phyloP scores from a whole-genome alignment of 2,113 vertebrate species.

The Tamias sibiricus region DNA sequence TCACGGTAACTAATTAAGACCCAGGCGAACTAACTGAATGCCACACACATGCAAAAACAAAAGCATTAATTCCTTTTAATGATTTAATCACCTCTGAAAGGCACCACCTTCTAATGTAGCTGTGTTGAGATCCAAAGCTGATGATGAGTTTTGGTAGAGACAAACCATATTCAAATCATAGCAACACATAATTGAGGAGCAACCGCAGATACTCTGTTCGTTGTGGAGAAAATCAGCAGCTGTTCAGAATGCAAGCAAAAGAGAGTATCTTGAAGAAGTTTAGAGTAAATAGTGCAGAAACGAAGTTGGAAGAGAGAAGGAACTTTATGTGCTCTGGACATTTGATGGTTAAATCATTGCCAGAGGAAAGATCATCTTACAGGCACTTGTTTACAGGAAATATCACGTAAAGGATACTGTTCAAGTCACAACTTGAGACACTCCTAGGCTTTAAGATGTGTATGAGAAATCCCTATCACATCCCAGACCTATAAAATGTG shows the following conservation, averaged over 20 bases:
- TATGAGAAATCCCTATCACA: neutral
- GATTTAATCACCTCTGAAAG: neutral
- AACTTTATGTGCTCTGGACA: neutral
- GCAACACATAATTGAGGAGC: neutral
- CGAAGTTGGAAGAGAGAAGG: neutral
- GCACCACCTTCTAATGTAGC: neutral
- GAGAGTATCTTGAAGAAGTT: neutral
- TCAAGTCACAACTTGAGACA: neutral
- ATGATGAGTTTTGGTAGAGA: neutral
- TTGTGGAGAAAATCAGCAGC: neutral
- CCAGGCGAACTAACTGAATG: neutral
- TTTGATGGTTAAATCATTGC: neutral
- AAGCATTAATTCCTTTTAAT: fast-evolving
- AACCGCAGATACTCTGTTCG: neutral
- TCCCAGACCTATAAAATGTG: neutral
- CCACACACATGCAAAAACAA: no score
- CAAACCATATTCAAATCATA: neutral
- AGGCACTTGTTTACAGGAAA: neutral
- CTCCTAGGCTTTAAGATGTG: neutral
- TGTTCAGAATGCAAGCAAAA: neutral
- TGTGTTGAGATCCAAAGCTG: neutral
- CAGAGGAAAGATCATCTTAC: neutral
- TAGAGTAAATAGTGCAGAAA: neutral
- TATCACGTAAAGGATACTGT: neutral
- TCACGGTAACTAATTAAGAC: neutral